Evolutionary conservation across 2,888 invertebrate species (phyloP), one percentile per base, ranked within the genome.

Genomic region (Meganola albula): DNA sequence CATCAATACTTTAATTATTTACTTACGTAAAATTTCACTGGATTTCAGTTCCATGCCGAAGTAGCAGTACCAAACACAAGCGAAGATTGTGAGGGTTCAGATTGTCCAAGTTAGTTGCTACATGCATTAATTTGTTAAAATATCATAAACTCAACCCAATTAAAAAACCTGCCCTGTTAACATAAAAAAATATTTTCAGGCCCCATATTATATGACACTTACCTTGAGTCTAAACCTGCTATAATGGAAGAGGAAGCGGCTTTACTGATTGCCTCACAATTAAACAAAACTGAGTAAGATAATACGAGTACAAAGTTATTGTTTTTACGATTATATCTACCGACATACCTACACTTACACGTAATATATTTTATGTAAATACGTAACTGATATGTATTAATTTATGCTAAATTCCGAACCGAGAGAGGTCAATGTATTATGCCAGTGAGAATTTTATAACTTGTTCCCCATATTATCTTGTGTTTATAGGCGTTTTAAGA

Each of bases 41-140:
- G 5, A 7, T 31, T 44, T 24, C 62, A 91, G 91, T 90, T 91
- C 58, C 91, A 92, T 49, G 91, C 91, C 5, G 92, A 92, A 68
- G 62, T 88, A 22, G 79, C 87, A 13, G 58, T 74, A 14, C 49
- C 61, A 10, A 52, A 53, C 23, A 46, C 45, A 5, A 50, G 51
- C 1, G 20, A 37, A 21, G 42, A 42, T 9, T 63, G 65, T 34
- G 37, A 44, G 6, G 58, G 35, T 10, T 9, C 37, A 7, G 34
- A 48, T 5, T 63, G 65, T 41, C 54, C 67, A 40, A 43, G 66
- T 65, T 41, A 37, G 43, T 47, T 24, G n/a, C 8, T 16, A 16
- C 16, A 16, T 16, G 6, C 6, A 16, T 16, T 16, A 16, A n/a
- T n/a, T n/a, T n/a, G n/a, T n/a, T n/a, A n/a, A n/a, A 16, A 16